Conservation (phyloP, 2,113 vertebrate genomes). For the Larimichthys crocea region DNA sequence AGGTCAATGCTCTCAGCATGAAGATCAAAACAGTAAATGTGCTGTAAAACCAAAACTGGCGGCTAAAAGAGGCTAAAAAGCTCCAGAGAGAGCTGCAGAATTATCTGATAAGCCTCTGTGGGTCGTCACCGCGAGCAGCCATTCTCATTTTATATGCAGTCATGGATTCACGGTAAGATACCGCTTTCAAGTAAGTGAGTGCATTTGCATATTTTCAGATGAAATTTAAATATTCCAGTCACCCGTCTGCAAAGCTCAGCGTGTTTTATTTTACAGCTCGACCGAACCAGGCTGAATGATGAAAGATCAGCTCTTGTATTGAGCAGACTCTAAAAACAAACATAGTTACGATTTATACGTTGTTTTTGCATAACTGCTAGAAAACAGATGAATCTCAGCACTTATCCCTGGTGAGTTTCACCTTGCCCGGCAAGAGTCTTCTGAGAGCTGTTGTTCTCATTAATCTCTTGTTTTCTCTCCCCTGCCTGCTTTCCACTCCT, state of each 20-base stretch:
- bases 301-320: not conserved
- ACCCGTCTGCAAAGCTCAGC: not conserved
- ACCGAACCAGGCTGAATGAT: not conserved
- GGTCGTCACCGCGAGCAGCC: not conserved
- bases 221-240: not conserved
- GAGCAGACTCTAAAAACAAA: not conserved
- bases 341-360: not conserved
- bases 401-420: slow-evolving; percentile 67
- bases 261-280: not conserved
- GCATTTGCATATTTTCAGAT: not conserved
- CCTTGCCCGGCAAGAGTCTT: slow-evolving; percentile 63
- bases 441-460: slow-evolving; percentile 70
- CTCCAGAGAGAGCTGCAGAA: not conserved
- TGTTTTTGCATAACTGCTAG: slow-evolving; percentile 35
- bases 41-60: not conserved
- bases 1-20: not conserved
- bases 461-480: slow-evolving; percentile 70
- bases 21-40: not conserved
- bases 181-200: not conserved
- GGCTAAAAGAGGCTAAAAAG: not conserved
- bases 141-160: slow-evolving; percentile 3
- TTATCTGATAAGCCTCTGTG: not conserved
- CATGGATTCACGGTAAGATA: slow-evolving; percentile 3
- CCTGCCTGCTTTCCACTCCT: slow-evolving; percentile 50
- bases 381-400: slow-evolving; percentile 48